Evolutionary conservation across 2,888 invertebrate genomes (phyloP).

Genomic region (Cephalotes varians): DNA sequence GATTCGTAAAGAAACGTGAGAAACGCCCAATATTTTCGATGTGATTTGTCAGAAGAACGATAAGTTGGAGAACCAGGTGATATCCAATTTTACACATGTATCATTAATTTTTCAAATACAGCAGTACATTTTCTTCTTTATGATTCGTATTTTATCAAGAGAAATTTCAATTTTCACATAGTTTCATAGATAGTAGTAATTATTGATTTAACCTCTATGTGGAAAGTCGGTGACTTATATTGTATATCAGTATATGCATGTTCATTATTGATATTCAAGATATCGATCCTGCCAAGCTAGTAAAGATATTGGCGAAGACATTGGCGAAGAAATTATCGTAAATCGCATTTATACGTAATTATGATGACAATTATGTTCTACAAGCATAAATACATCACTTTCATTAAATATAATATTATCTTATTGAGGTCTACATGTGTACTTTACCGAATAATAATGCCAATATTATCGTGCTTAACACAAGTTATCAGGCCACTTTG

Average conservation of each 20-base stretch:
- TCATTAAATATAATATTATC: not conserved
- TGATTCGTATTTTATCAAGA: not conserved
- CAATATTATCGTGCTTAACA: not conserved
- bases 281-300: not conserved
- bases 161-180: not conserved
- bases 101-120: not conserved
- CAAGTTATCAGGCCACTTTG: not conserved
- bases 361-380: not conserved
- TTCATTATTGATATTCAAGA: slow-evolving; percentile 20
- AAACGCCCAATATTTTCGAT: not conserved
- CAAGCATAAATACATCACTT: not conserved
- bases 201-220: not conserved
- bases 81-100: not conserved
- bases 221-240: not conserved
- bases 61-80: not conserved
- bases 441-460: not conserved
- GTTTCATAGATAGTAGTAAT: not conserved
- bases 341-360: not conserved
- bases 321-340: not conserved
- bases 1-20: not conserved
- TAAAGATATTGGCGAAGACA: not conserved
- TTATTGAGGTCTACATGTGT: not conserved
- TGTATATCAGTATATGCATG: not conserved
- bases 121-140: not conserved
- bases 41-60: not conserved